Evolutionary conservation across 2,888 invertebrate species (phyloP), one percentile per base, ranked within the genome.

Genomic region (Lydus trimaculatus): DNA sequence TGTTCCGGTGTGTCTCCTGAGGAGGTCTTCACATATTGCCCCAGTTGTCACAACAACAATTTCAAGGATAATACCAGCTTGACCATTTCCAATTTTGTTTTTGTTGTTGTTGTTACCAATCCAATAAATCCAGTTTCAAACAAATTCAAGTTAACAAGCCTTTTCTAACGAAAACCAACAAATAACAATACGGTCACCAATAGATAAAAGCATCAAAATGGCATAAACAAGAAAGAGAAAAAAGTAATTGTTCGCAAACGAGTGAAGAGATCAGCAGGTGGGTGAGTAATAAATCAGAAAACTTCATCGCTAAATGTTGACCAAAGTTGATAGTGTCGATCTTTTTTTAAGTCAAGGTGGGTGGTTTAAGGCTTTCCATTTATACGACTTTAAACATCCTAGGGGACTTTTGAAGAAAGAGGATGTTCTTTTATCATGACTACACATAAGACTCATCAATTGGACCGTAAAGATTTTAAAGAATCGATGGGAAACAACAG

Each of bases 231-330:
- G 78, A 77, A 76, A 74, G 73, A 75, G 75, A 78, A 76, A 75
- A 73, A 75, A 68, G 74, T 74, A 78, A 79, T 77, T 79, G 81
- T 48, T 48, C 20, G 20, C 20, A 48, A 43, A 5, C 20, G 48
- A 48, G 48, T 80, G 76, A 79, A 77, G 74, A 73, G 71, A 78
- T 75, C 82, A 78, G 80, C 81, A 77, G 81, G 84, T 80, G 82
- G 83, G 79, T 77, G 76, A 64, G 73, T 70, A 71, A 81, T 84
- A 84, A 84, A 84, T 84, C 81, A 79, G 69, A 70, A n/a, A 69
- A 77, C 79, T 78, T 79, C 80, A 79, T 79, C 82, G 81, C 79
- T 80, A 79, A 75, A 76, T 73, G 74, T 77, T 73, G 73, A 72
- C 67, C 71, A 72, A 63, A 52, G 31, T 58, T 33, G 28, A 43